A percentile compares a stretch with the other conserved stretches of the same genome.
Evolutionary conservation across 2,113 vertebrate genomes (phyloP).

Genomic region (Penelope pileata): DNA sequence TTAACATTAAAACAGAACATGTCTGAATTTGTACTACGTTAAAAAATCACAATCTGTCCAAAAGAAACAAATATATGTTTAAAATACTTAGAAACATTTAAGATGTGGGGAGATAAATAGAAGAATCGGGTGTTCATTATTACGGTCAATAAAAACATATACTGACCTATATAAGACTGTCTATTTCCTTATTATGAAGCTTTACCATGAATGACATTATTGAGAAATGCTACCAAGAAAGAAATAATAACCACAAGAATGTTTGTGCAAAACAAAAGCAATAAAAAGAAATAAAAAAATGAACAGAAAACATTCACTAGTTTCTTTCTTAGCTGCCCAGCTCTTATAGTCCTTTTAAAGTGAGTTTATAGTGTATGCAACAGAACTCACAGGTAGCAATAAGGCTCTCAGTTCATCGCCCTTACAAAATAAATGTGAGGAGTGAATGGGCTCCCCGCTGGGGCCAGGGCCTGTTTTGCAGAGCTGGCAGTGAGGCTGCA

Average conservation of each 20-base stretch:
- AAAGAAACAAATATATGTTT: neutral
- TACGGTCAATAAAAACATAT: neutral
- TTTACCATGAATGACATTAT: neutral
- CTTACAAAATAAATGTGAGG: neutral
- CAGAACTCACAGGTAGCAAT: neutral
- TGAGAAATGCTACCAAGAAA: neutral
- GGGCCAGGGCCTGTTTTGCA: accelerated
- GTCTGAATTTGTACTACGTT: neutral
- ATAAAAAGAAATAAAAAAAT: neutral
- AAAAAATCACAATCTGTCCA: neutral
- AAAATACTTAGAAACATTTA: neutral
- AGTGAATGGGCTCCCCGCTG: neutral
- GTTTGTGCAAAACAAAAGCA: neutral
- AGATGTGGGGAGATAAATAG: neutral
- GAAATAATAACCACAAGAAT: neutral
- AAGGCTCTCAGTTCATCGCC: accelerated
- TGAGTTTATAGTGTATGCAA: neutral
- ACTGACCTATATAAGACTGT: neutral
- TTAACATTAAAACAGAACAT: neutral
- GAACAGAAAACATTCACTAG: neutral
- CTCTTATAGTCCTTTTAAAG: neutral
- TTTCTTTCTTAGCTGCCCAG: neutral
- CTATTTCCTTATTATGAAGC: neutral
- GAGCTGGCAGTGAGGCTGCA: neutral
- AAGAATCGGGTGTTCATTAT: neutral